A percentile compares a stretch with the other conserved stretches of the same genome.
Evolutionary conservation across 2,888 invertebrate species (phyloP).

Genomic region (Phalera bucephala): DNA sequence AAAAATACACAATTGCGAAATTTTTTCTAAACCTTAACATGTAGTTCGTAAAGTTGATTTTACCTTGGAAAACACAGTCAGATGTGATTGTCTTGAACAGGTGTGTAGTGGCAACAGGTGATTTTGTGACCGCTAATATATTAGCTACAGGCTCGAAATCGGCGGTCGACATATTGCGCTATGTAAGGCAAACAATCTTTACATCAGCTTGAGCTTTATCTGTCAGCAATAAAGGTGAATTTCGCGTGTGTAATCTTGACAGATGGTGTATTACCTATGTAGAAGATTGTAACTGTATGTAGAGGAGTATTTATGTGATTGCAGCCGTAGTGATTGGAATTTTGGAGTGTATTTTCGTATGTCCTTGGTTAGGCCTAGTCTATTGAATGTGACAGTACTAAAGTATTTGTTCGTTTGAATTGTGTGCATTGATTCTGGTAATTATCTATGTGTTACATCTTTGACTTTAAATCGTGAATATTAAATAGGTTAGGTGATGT

Average conservation of each 20-base stretch:
- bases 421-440: constrained; percentile 13
- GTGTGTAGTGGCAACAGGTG: constrained; percentile 75
- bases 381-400: constrained; percentile 26
- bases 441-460: constrained; percentile 33
- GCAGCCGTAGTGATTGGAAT: constrained; percentile 42
- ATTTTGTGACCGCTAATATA: constrained; percentile 76
- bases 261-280: constrained; percentile 49
- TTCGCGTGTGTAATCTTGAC: constrained; percentile 31
- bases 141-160: constrained; percentile 71
- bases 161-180: constrained; percentile 66
- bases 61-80: constrained; percentile 41
- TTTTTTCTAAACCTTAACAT: no score
- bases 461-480: constrained; percentile 3
- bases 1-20: constrained; percentile 22
- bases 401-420: constrained; percentile 15
- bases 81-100: constrained; percentile 79
- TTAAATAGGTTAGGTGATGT: not conserved
- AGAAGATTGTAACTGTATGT: constrained; percentile 41
- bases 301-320: constrained; percentile 39
- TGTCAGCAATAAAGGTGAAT: constrained; percentile 19
- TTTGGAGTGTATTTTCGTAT: constrained; percentile 36
- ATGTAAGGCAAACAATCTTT: constrained; percentile 36
- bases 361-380: constrained; percentile 27
- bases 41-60: constrained; percentile 40
- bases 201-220: constrained; percentile 26